A percentile compares a stretch with the other conserved stretches of the same genome.
phyloP scores from a whole-genome alignment of 2,888 invertebrate species.

The Megaustenia siamemsis region DNA sequence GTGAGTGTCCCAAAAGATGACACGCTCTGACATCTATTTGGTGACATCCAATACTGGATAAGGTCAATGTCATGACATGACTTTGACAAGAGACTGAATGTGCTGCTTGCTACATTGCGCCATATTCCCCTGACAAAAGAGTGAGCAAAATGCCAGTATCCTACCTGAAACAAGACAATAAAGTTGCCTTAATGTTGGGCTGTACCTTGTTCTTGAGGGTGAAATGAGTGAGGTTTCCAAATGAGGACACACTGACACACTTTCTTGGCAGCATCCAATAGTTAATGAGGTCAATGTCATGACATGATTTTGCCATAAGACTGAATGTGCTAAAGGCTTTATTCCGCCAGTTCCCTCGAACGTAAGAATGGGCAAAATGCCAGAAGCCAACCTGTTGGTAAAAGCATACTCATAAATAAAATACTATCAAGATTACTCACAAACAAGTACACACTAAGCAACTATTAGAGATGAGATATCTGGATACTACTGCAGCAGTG shows the following conservation, averaged over 20 bases:
- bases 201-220: conserved; percentile 53
- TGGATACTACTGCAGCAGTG: no score
- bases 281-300: conserved; percentile 80
- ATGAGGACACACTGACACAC: conserved; percentile 50
- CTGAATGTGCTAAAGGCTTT: conserved; percentile 78
- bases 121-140: conserved; percentile 81
- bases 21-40: conserved; percentile 35
- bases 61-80: conserved; percentile 81
- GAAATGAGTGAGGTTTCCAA: conserved; percentile 52
- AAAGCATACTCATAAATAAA: neutral
- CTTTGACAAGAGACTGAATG: conserved; percentile 80
- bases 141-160: conserved; percentile 81
- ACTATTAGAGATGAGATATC: neutral
- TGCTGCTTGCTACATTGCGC: conserved; percentile 77
- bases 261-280: conserved; percentile 76
- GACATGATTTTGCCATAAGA: conserved; percentile 81
- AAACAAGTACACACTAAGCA: no score
- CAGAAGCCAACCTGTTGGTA: conserved; percentile 77
- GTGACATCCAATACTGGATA: conserved; percentile 78
- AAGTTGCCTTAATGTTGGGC: neutral
- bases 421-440: no score
- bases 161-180: conserved; percentile 65
- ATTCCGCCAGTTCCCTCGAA: conserved; percentile 81
- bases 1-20: conserved; percentile 49
- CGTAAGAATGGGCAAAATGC: conserved; percentile 81